A percentile compares a stretch with the other conserved stretches of the same genome.
Evolutionary conservation across 1,140 invertebrate species (phyloP).

Genomic region (Agraylea sexmaculata): DNA sequence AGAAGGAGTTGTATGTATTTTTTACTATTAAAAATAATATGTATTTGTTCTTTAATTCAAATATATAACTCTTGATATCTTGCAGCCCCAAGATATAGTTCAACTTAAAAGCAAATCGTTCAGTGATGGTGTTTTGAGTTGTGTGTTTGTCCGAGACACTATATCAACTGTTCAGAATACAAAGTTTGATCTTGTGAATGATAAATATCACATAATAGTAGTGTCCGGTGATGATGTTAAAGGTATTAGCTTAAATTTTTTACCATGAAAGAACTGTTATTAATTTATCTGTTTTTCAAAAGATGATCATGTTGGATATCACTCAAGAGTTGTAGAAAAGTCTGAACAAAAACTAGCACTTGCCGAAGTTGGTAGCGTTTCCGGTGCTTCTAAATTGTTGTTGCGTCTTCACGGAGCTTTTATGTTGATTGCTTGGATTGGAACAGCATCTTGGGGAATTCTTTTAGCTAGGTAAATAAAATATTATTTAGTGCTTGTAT

Average conservation of each 20-base stretch:
- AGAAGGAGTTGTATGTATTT: constrained; percentile 35
- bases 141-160: constrained; percentile 55
- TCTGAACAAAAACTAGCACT: constrained; percentile 46
- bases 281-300: constrained; percentile 9
- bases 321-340: constrained; percentile 44
- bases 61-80: background rate
- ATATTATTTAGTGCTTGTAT: too few relatives aligned
- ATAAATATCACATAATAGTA: constrained; percentile 61
- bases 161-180: constrained; percentile 48
- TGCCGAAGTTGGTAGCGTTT: constrained; percentile 50
- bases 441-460: constrained; percentile 77
- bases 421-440: constrained; percentile 87
- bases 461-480: constrained; percentile 58
- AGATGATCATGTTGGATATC: constrained; percentile 48
- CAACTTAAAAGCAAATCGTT: constrained; percentile 47
- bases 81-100: constrained; percentile 50
- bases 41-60: constrained; percentile 1
- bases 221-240: constrained; percentile 52
- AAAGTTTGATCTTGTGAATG: constrained; percentile 57
- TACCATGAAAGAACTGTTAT: constrained; percentile 1
- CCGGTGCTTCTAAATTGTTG: constrained; percentile 52
- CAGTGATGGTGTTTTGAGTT: constrained; percentile 60
- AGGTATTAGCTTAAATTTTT: constrained; percentile 33
- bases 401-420: constrained; percentile 71
- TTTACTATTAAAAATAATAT: constrained; percentile 4